Evolutionary conservation across 2,797 vertebrate species (phyloP), one percentile per base, ranked within the genome.

Genomic region (Merluccius polli): DNA sequence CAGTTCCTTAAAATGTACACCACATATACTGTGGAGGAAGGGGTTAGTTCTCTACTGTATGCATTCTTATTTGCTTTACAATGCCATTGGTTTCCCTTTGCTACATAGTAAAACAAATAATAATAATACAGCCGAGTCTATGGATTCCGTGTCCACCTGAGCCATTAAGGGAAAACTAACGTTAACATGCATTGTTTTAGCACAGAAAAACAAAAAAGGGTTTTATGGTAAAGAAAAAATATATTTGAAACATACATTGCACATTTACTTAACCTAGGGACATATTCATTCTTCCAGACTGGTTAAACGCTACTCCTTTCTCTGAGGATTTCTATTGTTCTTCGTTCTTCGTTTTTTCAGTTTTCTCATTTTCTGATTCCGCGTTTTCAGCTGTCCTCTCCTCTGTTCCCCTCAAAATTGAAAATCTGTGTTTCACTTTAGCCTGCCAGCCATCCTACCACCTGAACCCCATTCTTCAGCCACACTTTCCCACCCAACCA

Each of bases 261-360:
- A 94, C 94, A 95, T 97, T 97, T 98, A 97, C 96, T 97, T 97
- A 97, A 96, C 97, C 96, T 96, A 97, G 82, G 95, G 96, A 95
- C 94, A 96, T 95, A 98, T 97, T 97, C 96, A 97, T 95, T 97
- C 96, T 97, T 98, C 96, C 95, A 97, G 95, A 96, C 95, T 97
- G 95, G 96, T 95, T 96, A 96, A 95, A 97, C 93, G 95, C 96
- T 97, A 97, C 95, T 88, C 83, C 85, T 87, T 96, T 96, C 94
- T 95, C 95, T 97, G 95, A 94, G 96, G 95, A 94, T 96, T 97
- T 97, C 95, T 96, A 97, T 95, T 94, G 95, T 95, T 97, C 95
- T 97, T 97, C 96, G 90, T 96, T 98, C 96, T 97, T 97, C 96
- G 95, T 96, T 96, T 73, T 96, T 97, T 97, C 95, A 91, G 88